Conservation (phyloP, 2,113 vertebrate genomes). For the Aphyosemion australe region DNA sequence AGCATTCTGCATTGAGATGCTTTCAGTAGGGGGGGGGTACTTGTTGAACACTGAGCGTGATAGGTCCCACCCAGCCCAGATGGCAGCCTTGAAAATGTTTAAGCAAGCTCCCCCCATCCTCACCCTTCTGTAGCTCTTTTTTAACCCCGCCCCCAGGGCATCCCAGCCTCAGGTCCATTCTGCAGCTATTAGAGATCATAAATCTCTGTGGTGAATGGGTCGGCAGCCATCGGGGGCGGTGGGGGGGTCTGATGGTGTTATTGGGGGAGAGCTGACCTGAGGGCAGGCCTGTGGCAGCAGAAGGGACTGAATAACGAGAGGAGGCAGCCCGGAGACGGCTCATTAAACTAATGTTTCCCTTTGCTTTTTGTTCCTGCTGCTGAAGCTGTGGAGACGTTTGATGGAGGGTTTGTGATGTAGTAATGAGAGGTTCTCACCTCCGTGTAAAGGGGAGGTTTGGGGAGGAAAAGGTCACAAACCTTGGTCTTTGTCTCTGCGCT, state of each 20-base stretch:
- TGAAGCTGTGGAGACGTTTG: constrained; percentile 50
- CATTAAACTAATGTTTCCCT: constrained; percentile 70
- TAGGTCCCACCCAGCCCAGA: constrained; percentile 57
- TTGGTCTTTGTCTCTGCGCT: constrained; percentile 48
- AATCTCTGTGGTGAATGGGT: constrained; percentile 76
- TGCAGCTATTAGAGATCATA: constrained; percentile 76
- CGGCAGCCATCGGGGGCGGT: constrained; percentile 44
- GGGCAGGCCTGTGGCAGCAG: constrained; percentile 60
- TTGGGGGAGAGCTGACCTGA: constrained; percentile 54
- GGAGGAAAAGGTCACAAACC: constrained; percentile 44
- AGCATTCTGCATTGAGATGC: not conserved
- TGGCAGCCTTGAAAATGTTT: constrained; percentile 71
- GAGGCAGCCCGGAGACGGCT: constrained; percentile 54
- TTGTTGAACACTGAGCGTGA: constrained; percentile 42
- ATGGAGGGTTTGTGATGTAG: constrained; percentile 41
- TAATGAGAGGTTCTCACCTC: constrained; percentile 60
- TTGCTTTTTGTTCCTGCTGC: constrained; percentile 55
- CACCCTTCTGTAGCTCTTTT: constrained; percentile 14
- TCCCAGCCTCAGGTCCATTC: constrained; percentile 58
- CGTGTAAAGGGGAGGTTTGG: constrained; percentile 64
- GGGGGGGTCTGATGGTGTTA: constrained; percentile 57
- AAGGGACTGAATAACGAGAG: constrained; percentile 60
- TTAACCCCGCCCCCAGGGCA: constrained; percentile 42
- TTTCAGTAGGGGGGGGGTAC: constrained; percentile 17
- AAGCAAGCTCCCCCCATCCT: constrained; percentile 33